Evolutionary conservation across 2,113 vertebrate genomes (phyloP).

Genomic region (Cheirogaleus medius): DNA sequence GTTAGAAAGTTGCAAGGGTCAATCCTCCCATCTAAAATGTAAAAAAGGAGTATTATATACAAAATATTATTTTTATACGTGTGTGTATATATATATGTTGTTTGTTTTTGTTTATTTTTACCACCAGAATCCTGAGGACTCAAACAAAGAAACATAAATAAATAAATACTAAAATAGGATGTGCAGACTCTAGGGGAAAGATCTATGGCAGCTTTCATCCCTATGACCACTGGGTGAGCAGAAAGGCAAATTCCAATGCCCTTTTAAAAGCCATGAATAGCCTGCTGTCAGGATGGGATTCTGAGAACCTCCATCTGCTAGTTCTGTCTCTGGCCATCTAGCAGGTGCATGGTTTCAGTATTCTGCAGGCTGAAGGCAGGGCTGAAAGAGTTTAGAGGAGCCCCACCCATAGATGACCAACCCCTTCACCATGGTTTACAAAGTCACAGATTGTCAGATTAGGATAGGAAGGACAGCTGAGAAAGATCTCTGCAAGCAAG

Average conservation of each 20-base stretch:
- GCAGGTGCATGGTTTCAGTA: not conserved
- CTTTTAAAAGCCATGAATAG: not conserved
- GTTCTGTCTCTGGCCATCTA: not conserved
- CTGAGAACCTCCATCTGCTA: not conserved
- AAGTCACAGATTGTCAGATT: not conserved
- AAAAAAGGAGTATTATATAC: not conserved
- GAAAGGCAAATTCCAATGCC: not conserved
- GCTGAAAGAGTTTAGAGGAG: not conserved
- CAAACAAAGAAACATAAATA: not conserved
- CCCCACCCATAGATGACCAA: not conserved
- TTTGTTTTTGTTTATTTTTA: not conserved
- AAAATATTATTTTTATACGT: not conserved
- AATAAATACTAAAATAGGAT: not conserved
- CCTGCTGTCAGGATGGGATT: not conserved
- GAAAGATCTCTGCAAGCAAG: rapidly evolving
- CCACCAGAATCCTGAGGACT: not conserved
- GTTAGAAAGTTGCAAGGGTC: not conserved
- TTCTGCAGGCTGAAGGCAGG: not conserved
- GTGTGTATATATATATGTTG: not conserved
- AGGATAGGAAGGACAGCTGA: not conserved
- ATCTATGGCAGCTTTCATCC: not conserved
- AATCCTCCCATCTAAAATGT: not conserved
- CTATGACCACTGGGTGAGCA: not conserved
- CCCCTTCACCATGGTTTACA: not conserved
- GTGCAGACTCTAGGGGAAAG: not conserved